These are phyloP conservation scores for Campoletis sonorensis DNA, from an alignment of 1,140 invertebrate genomes.

Conservation along the genomic window DNA sequence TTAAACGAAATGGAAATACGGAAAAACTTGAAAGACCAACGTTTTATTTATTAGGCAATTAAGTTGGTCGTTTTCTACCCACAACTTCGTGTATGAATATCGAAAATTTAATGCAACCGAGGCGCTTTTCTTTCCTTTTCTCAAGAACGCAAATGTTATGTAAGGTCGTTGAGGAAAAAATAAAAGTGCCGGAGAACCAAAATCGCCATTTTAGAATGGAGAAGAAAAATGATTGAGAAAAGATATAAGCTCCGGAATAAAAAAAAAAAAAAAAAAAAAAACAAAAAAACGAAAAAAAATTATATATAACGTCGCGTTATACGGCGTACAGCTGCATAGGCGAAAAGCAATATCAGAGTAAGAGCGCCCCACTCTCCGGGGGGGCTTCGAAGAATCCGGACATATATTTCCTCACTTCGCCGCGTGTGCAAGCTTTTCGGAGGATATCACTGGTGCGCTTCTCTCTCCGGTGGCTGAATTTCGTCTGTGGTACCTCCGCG, in stretches of 20 bases:
- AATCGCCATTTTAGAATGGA: background rate
- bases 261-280: background rate
- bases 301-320: background rate
- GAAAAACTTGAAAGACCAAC: no score
- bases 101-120: no score
- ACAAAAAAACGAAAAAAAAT: background rate
- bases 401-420: constrained; percentile 12
- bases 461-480: background rate
- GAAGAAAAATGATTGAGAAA: no score
- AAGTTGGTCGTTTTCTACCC: no score
- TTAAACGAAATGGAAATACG: no score
- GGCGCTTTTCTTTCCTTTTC: no score
- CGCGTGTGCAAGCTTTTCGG: constrained; percentile 5
- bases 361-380: background rate
- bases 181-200: no score
- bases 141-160: no score
- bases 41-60: no score
- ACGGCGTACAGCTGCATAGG: constrained; percentile 14
- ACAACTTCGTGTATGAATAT: no score
- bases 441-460: constrained; percentile 10
- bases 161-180: no score
- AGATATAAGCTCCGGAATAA: background rate
- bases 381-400: constrained; percentile 4
- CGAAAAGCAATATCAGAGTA: constrained; percentile 24
- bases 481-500: no score